phyloP scores from a whole-genome alignment of 2,888 invertebrate species.

The Odontocolon sp. region DNA sequence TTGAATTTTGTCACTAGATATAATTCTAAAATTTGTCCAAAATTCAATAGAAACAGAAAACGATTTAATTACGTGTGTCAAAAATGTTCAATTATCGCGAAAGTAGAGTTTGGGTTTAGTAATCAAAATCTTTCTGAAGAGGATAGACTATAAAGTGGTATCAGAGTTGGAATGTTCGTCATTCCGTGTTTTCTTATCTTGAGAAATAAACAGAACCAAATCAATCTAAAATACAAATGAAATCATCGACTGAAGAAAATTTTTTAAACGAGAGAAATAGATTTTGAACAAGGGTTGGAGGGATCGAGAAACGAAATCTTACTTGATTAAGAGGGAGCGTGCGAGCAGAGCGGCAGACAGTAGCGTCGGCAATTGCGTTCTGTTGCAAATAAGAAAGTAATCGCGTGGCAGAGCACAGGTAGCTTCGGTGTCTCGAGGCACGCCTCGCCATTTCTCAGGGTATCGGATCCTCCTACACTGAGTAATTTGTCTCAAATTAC shows the following conservation, averaged over 20 bases:
- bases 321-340: constrained; percentile 9
- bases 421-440: constrained; percentile 12
- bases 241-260: not conserved
- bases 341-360: not conserved
- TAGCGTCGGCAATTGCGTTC: constrained; percentile 18
- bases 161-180: no score
- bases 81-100: no score
- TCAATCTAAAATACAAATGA: not conserved
- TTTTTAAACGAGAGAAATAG: not conserved
- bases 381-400: constrained; percentile 38
- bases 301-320: not conserved
- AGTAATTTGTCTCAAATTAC: constrained; percentile 48
- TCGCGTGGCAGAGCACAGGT: not conserved
- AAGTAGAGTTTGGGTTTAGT: no score
- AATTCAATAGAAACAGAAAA: not conserved
- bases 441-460: constrained; percentile 12
- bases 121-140: no score
- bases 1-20: no score
- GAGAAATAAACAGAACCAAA: not conserved
- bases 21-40: not conserved
- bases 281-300: not conserved
- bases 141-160: no score
- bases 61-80: not conserved
- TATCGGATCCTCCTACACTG: constrained; percentile 13
- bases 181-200: no score